Conservation (phyloP, 2,113 vertebrate species). For the Strigops habroptila region DNA sequence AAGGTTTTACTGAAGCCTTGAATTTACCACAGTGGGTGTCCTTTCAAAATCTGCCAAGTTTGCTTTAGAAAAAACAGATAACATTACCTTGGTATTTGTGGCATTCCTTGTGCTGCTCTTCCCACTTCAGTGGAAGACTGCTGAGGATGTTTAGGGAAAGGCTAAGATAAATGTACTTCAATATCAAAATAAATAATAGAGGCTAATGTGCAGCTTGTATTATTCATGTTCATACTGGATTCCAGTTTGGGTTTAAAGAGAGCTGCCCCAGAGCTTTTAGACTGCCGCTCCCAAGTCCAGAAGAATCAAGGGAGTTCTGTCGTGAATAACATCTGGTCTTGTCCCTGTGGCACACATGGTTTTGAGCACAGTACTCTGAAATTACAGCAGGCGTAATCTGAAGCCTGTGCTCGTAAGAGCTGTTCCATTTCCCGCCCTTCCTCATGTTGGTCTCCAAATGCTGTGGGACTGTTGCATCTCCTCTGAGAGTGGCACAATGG, state of each 20-base stretch:
- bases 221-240: conserved; percentile 16
- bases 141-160: conserved; percentile 61
- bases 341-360: background rate
- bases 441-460: background rate
- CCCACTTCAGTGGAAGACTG: conserved; percentile 29
- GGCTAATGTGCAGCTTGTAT: background rate
- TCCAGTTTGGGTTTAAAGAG: background rate
- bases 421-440: background rate
- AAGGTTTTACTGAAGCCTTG: conserved; percentile 30
- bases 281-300: background rate
- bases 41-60: conserved; percentile 55
- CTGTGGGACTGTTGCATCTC: background rate
- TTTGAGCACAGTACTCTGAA: background rate
- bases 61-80: conserved; percentile 47
- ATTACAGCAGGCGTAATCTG: background rate
- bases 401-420: background rate
- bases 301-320: background rate
- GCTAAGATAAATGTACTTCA: conserved; percentile 58
- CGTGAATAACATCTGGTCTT: background rate
- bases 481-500: background rate
- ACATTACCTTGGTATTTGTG: conserved; percentile 45
- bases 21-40: conserved; percentile 44
- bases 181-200: conserved; percentile 53
- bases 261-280: background rate
- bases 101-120: conserved; percentile 50